Base-by-base conservation (phyloP, 2,888 invertebrate genomes). In the Galerucella nymphaeae region DNA sequence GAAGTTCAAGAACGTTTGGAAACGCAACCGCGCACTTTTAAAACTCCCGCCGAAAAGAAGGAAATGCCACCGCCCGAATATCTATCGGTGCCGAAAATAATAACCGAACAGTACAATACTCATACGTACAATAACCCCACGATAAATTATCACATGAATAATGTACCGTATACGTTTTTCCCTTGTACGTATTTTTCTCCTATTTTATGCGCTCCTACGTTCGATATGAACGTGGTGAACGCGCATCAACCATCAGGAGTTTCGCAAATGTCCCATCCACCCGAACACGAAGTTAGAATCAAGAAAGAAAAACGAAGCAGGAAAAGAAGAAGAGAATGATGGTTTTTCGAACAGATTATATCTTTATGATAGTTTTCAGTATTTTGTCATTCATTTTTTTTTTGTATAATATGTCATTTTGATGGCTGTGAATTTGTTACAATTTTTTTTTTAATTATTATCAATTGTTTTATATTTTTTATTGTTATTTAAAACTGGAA, bases 41-140 rank as follows among this genome's bases (percentile, higher is more conserved):
- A 85, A 77, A 86, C 85, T 11, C 84, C 85, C 5, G 85, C 85
- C 9, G 84, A 86, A 78, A 80, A 83, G 20, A 86, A 86, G 76
- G 84, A 85, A 80, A 82, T 85, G 81, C 84, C 85, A 1, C 82
- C 83, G 2, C 68, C 63, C 2, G n/a, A n/a, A 10, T 11, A 20
- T 53, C 20, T 20, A 4, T n/a, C 63, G 3, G 16, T 23, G 23
- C 77, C 75, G 8, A 80, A 65, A 61, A 79, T 83, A 50, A 77
- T 83, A 30, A 79, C 81, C 9, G 83, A 83, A 76, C 83, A 84
- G 66, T 83, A 83, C 70, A 84, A 83, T 70, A 82, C 82, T 75
- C 83, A 83, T 63, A 83, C 82, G n/a, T 84, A 83, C 64, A 83
- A 83, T 74, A 83, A 83, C 76, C 83, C 84, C 4, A 84, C 83